Base-by-base conservation (phyloP, 1,140 invertebrate genomes). In the Drosophila fuyamai region DNA sequence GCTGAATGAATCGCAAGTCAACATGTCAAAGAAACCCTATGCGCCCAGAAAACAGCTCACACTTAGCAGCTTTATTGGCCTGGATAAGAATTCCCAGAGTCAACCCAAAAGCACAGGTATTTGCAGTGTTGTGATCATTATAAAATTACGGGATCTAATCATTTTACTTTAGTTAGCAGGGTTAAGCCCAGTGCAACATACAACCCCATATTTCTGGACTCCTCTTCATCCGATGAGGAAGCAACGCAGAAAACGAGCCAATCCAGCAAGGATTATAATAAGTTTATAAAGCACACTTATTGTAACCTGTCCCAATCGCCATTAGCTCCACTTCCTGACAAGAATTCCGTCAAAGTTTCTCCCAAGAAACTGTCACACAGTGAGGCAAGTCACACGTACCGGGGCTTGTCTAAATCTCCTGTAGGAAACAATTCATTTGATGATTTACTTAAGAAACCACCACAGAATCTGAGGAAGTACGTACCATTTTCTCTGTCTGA, bases 151-250 rank as follows among this genome's bases (percentile, higher is more conserved):
- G n/a, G 16, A 10, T 6, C 0, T 46, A 41, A 56, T 38, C 27
- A 9, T 12, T 36, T 1, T 13, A 29, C 67, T 67, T 36, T 7
- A 76, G 46, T 9, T 5, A 35, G 29, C 7, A 79, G 27, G 10
- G 73, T 14, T 29, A 14, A 60, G 13, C 60, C 44, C 35, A 47
- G 13, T 18, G 56, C 54, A 57, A 67, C 81, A 8, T 84, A 76
- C 14, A 91, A 91, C 68, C 90, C 90, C 27, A 90, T 91, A 18
- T 91, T 90, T 74, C 61, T 91, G n/a, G 90, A 91, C 59, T 88
- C 90, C 13, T 91, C 83, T 1, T 90, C 83, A n/a, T 81, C 82
- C 3, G 90, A 91, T 27, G 90, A 91, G 23, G 90, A 91, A 35
- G 48, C 59, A n/a, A 27, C 55, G 0, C 40, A 60, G 32, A 75